phyloP scores from a whole-genome alignment of 2,113 vertebrate genomes.

The Dasyurus viverrinus region DNA sequence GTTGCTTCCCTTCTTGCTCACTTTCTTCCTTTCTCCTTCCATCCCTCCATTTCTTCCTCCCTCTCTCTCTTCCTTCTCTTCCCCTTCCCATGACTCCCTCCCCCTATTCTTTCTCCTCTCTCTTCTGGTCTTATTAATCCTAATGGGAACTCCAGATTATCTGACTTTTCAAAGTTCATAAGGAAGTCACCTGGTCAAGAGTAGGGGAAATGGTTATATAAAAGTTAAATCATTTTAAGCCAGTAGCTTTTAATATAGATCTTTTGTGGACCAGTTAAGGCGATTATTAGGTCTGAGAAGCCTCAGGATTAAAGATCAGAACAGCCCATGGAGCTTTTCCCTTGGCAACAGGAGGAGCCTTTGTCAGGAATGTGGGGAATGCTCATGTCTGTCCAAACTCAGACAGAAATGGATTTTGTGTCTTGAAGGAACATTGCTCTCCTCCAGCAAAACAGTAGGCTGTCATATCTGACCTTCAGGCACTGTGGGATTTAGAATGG shows the following conservation, averaged over 20 bases:
- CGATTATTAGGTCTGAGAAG: conserved; percentile 71
- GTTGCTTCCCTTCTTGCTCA: too few species aligned
- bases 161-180: background rate
- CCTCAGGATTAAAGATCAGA: conserved; percentile 69
- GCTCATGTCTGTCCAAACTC: background rate
- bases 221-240: conserved; percentile 61
- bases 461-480: background rate
- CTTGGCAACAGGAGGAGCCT: conserved; percentile 37
- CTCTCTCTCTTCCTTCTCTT: too few species aligned
- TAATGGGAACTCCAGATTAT: background rate
- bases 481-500: background rate
- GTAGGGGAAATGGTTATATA: conserved; percentile 38
- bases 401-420: rapidly evolving
- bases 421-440: background rate
- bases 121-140: background rate
- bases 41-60: too few species aligned
- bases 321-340: conserved; percentile 67
- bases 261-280: conserved; percentile 70
- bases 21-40: too few species aligned
- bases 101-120: too few species aligned
- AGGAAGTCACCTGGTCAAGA: background rate
- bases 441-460: background rate
- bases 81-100: too few species aligned
- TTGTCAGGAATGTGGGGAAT: background rate
- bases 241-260: conserved; percentile 76